Percentiles rank a stretch among this genome's conserved stretches.
Evolutionary conservation across 2,797 vertebrate species (phyloP).

Genomic region (Smutsia temminckii): DNA sequence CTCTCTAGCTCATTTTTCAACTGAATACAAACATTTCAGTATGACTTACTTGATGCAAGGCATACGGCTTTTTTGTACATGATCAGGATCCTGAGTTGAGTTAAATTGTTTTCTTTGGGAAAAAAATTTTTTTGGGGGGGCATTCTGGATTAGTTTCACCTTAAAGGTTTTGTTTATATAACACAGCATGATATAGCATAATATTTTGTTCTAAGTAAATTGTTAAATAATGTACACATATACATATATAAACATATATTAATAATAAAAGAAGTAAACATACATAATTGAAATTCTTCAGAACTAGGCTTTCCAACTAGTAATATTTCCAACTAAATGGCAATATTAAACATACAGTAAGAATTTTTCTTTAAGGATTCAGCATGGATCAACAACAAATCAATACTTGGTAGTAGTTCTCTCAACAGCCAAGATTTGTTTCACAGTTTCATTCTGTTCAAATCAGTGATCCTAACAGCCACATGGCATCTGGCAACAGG

Average conservation of each 20-base stretch:
- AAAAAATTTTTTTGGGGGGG: background rate
- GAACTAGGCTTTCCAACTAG: background rate
- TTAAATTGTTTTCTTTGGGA: conserved; percentile 28
- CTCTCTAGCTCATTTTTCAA: background rate
- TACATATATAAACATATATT: background rate
- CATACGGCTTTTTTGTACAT: background rate
- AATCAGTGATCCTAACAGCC: background rate
- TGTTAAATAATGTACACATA: background rate
- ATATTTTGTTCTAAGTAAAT: conserved; percentile 16
- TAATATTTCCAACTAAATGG: background rate
- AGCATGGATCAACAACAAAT: background rate
- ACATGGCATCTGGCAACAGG: background rate
- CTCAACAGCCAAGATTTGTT: background rate
- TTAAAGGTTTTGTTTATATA: conserved; percentile 30
- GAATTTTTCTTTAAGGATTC: conserved; percentile 9
- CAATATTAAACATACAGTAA: background rate
- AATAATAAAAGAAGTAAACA: background rate
- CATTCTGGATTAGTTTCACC: conserved; percentile 16
- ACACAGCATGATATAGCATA: background rate
- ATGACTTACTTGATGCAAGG: background rate
- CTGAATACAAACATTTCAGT: background rate
- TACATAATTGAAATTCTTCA: background rate
- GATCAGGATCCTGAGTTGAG: background rate
- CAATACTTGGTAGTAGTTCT: background rate
- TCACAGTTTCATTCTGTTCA: conserved; percentile 1